phyloP scores from a whole-genome alignment of 2,113 vertebrate species.

The Thymallus thymallus region DNA sequence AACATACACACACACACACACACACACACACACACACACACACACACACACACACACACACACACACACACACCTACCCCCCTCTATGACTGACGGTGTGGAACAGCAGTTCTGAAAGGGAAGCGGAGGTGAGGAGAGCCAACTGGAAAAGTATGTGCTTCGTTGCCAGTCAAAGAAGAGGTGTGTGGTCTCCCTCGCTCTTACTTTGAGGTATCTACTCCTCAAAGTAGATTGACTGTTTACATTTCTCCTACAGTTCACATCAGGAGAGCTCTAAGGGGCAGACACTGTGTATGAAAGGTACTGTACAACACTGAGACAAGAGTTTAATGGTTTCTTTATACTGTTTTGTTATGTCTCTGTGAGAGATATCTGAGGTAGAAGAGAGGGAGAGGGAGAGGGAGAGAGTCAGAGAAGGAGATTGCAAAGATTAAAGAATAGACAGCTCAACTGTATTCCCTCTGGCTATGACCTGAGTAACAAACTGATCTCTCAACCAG shows the following conservation, averaged over 20 bases:
- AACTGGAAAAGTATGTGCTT: background rate
- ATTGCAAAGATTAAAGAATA: background rate
- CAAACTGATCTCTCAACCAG: background rate
- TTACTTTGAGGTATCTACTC: background rate
- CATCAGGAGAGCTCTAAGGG: background rate
- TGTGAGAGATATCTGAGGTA: too few relatives aligned
- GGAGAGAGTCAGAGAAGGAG: background rate
- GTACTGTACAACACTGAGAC: background rate
- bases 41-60: background rate
- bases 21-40: background rate
- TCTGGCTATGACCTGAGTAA: background rate
- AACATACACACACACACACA: background rate
- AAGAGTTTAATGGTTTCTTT: background rate
- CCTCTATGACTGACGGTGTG: background rate
- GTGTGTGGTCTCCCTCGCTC: constrained; percentile 3
- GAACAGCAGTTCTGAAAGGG: constrained; percentile 7
- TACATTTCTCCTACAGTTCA: background rate
- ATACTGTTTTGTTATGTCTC: background rate
- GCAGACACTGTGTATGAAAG: background rate
- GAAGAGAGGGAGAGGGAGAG: too few relatives aligned
- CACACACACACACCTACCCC: background rate
- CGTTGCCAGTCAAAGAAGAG: background rate
- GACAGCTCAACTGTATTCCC: background rate
- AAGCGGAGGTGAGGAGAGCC: background rate
- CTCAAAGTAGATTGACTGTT: background rate